Percentiles rank a stretch among this genome's conserved stretches.
phyloP scores from a whole-genome alignment of 2,797 vertebrate genomes.

The Morelia viridis region DNA sequence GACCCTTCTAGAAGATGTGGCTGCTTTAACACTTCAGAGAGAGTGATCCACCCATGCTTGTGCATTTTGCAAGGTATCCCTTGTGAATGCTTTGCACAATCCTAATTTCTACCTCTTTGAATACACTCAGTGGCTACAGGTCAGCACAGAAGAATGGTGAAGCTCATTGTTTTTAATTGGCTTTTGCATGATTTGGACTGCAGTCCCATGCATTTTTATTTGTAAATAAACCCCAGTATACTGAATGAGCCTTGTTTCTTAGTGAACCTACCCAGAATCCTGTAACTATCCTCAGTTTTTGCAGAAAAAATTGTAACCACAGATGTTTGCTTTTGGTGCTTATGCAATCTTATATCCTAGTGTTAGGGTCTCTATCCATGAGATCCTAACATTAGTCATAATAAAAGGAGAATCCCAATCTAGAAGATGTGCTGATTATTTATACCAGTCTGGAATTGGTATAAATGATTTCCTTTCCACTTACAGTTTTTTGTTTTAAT shows the following conservation, averaged over 20 bases:
- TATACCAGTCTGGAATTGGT: not conserved
- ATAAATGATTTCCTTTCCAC: not conserved
- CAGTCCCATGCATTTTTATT: not conserved
- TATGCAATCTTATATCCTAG: not conserved
- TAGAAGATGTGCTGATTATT: not conserved
- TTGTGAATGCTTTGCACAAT: not conserved
- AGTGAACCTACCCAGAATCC: not conserved
- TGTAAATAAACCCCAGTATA: not conserved
- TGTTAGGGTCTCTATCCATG: not conserved
- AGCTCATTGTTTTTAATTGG: not conserved
- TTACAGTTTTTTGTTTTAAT: not conserved
- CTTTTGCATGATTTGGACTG: not conserved
- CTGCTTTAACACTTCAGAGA: not conserved
- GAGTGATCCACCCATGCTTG: not conserved
- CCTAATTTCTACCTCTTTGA: not conserved
- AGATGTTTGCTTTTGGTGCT: not conserved
- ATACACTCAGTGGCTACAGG: not conserved
- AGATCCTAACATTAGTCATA: not conserved
- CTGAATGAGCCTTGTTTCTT: not conserved
- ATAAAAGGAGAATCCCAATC: not conserved
- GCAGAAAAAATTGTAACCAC: not conserved
- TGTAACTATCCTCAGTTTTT: not conserved
- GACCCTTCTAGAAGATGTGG: not conserved
- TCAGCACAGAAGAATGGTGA: not conserved
- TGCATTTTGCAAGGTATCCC: not conserved